phyloP scores from a whole-genome alignment of 2,113 vertebrate species.

The Apeltes quadracus region DNA sequence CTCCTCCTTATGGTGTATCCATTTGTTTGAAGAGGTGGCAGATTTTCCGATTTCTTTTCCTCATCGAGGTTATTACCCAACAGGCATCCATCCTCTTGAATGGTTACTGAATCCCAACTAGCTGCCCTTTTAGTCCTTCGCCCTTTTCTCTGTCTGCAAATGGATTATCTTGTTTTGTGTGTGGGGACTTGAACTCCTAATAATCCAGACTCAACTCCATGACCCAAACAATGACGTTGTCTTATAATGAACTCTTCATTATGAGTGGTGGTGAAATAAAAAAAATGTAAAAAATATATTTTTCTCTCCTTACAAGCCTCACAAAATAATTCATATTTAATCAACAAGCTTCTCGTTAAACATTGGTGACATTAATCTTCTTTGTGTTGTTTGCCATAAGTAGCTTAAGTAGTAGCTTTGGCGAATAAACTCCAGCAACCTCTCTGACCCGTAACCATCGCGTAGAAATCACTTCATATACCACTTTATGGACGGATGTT shows the following conservation, averaged over 20 bases:
- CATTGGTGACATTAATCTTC: conserved; percentile 7
- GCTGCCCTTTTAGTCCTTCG: not conserved
- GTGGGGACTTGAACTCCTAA: conserved; percentile 14
- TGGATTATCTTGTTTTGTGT: conserved; percentile 29
- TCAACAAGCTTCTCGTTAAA: not conserved
- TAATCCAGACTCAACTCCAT: conserved; percentile 21
- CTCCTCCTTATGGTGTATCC: not conserved
- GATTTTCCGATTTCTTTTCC: not conserved
- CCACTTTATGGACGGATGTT: not conserved
- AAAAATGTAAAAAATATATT: not conserved
- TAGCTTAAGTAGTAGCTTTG: conserved; percentile 2
- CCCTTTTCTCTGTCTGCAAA: conserved; percentile 31
- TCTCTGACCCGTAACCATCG: not conserved
- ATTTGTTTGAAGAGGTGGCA: not conserved
- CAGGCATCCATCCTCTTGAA: not conserved
- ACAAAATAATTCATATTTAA: not conserved
- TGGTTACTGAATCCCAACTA: not conserved
- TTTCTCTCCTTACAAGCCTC: not conserved
- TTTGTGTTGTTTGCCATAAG: conserved; percentile 16
- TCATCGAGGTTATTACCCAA: not conserved
- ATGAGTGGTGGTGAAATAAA: not conserved
- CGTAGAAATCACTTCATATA: conserved; percentile 9
- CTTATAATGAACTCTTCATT: conserved; percentile 2
- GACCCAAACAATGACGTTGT: not conserved
- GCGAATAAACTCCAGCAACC: conserved; percentile 36